Conservation (phyloP, 2,888 invertebrate genomes). For the Andricus quercusramuli region DNA sequence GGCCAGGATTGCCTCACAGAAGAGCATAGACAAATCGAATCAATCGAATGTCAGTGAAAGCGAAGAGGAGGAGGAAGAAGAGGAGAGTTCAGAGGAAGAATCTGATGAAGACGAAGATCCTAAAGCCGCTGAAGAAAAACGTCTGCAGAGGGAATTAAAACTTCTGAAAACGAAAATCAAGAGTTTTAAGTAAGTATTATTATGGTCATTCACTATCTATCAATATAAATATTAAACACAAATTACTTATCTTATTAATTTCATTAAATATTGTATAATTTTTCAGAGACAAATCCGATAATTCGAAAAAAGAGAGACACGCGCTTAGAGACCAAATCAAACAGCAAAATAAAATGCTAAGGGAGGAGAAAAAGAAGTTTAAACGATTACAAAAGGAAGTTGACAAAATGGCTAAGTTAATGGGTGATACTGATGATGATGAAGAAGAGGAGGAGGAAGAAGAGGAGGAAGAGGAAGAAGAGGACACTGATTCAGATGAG, state of each 20-base stretch:
- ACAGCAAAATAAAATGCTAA: constrained; percentile 88
- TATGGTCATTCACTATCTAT: constrained; percentile 54
- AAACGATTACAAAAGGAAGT: constrained; percentile 92
- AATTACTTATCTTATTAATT: constrained; percentile 14
- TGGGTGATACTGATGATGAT: constrained; percentile 89
- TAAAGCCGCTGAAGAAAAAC: constrained; percentile 82
- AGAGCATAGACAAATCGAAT: constrained; percentile 73
- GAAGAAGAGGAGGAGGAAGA: constrained; percentile 83
- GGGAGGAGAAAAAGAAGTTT: constrained; percentile 90
- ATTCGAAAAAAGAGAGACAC: constrained; percentile 89
- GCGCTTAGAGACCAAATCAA: constrained; percentile 90
- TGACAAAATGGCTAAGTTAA: constrained; percentile 93
- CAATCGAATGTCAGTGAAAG: constrained; percentile 66
- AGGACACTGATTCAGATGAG: constrained; percentile 75
- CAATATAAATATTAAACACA: background rate
- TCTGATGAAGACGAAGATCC: constrained; percentile 84
- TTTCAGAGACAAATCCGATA: constrained; percentile 83
- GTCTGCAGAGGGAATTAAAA: constrained; percentile 85
- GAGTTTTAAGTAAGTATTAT: constrained; percentile 74
- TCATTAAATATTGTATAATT: constrained; percentile 32
- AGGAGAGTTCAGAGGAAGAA: constrained; percentile 81
- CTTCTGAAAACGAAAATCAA: constrained; percentile 80
- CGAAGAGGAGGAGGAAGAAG: constrained; percentile 81
- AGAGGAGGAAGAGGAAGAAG: constrained; percentile 78
- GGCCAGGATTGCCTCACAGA: constrained; percentile 75